These are phyloP conservation scores for Seriola dumerili DNA, from an alignment of 2,113 vertebrate species.

Conservation along the genomic window DNA sequence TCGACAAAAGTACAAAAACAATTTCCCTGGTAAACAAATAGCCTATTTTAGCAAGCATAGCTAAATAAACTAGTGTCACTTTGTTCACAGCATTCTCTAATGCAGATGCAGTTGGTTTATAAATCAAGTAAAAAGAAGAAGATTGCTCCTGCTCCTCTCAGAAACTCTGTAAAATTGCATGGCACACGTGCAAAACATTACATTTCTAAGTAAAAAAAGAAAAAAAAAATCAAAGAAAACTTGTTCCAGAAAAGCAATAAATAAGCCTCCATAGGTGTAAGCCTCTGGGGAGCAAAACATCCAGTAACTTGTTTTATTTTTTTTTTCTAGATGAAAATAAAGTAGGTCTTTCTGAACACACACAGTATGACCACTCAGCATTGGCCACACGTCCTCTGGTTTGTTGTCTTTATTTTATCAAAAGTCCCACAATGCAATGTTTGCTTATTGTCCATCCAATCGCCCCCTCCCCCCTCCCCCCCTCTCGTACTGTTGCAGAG, in stretches of 20 bases:
- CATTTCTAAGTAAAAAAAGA: slow-evolving; percentile 77
- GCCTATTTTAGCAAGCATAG: slow-evolving; percentile 85
- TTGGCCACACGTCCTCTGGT: slow-evolving; percentile 39
- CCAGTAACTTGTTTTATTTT: slow-evolving; percentile 64
- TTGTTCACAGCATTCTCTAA: slow-evolving; percentile 84
- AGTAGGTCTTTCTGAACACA: slow-evolving; percentile 74
- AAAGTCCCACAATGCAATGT: slow-evolving; percentile 71
- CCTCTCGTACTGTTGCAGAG: slow-evolving; percentile 22
- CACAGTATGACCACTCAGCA: slow-evolving; percentile 43
- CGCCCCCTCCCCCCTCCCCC: no score
- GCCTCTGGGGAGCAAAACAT: slow-evolving; percentile 74
- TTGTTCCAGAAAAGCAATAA: slow-evolving; percentile 79
- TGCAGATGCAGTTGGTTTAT: slow-evolving; percentile 79
- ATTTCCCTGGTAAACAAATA: slow-evolving; percentile 80
- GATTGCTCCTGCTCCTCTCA: slow-evolving; percentile 53
- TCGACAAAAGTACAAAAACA: slow-evolving; percentile 77
- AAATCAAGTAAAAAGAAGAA: slow-evolving; percentile 78
- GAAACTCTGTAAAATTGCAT: slow-evolving; percentile 79
- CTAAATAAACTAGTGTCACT: slow-evolving; percentile 83
- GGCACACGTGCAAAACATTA: slow-evolving; percentile 85
- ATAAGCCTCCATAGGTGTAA: slow-evolving; percentile 72
- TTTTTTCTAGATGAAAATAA: slow-evolving; percentile 82
- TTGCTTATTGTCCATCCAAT: slow-evolving; percentile 53
- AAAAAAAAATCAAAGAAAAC: slow-evolving; percentile 61
- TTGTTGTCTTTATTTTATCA: slow-evolving; percentile 42